These are phyloP conservation scores for Scrobipalpa atriplicella DNA, from an alignment of 2,888 invertebrate genomes.

Conservation along the genomic window DNA sequence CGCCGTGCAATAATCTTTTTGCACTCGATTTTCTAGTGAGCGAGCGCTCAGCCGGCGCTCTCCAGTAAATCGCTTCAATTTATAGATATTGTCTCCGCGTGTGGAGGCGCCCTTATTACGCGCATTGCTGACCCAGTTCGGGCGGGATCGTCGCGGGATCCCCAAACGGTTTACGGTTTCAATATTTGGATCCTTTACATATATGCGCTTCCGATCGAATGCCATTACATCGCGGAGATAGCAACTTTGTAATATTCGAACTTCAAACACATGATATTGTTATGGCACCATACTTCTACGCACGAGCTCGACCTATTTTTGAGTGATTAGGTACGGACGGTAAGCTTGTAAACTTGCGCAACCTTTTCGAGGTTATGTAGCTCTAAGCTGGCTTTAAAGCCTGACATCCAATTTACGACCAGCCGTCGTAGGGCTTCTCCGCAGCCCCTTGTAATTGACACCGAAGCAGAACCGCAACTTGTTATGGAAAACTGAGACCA, in stretches of 20 bases:
- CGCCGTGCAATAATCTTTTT: conserved; percentile 21
- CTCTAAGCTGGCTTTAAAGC: conserved; percentile 72
- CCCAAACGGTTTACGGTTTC: conserved; percentile 74
- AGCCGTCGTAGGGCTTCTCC: conserved; percentile 72
- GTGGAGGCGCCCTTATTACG: conserved; percentile 63
- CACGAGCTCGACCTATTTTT: conserved; percentile 55
- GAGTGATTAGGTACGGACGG: conserved; percentile 47
- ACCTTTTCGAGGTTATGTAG: conserved; percentile 61
- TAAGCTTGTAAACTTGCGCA: conserved; percentile 57
- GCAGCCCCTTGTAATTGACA: conserved; percentile 73
- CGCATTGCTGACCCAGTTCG: conserved; percentile 68
- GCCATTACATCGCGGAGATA: conserved; percentile 5
- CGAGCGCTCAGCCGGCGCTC: neutral
- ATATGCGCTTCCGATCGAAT: conserved; percentile 48
- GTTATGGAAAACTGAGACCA: conserved; percentile 59
- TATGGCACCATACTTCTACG: neutral
- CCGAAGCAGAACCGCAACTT: conserved; percentile 70
- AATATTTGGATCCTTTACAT: conserved; percentile 65
- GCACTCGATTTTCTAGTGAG: conserved; percentile 22
- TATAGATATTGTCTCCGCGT: conserved; percentile 30
- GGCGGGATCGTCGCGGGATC: conserved; percentile 59
- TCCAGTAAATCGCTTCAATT: conserved; percentile 26
- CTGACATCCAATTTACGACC: conserved; percentile 75
- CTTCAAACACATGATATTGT: conserved; percentile 8
- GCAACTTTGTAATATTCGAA: conserved; percentile 2